Evolutionary conservation across 2,888 invertebrate species (phyloP).

Genomic region (Euproctis similis): DNA sequence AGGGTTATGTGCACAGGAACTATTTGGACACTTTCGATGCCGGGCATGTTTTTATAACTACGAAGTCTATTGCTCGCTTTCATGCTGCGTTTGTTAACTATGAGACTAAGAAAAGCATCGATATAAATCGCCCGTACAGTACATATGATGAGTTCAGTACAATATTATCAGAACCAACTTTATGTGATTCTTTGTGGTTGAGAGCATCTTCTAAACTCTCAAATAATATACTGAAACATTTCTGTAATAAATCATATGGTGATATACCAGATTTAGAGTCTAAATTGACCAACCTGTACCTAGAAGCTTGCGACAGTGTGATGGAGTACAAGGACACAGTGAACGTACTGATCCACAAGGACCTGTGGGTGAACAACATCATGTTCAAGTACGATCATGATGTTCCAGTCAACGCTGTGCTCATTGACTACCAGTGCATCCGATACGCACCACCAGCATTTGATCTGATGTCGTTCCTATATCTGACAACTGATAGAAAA

Average conservation of each 20-base stretch:
- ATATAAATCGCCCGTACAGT: slow-evolving; percentile 21
- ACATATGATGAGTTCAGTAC: slow-evolving; percentile 31
- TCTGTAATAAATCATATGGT: slow-evolving; percentile 32
- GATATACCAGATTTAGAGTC: slow-evolving; percentile 30
- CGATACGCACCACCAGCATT: slow-evolving; percentile 54
- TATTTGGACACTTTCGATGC: slow-evolving; percentile 38
- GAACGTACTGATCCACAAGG: slow-evolving; percentile 53
- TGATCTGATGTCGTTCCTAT: slow-evolving; percentile 44
- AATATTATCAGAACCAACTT: slow-evolving; percentile 33
- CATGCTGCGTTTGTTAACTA: slow-evolving; percentile 53
- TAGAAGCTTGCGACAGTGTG: slow-evolving; percentile 39
- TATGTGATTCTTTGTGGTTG: slow-evolving; percentile 41
- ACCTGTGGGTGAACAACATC: slow-evolving; percentile 58
- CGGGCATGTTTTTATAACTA: slow-evolving; percentile 32
- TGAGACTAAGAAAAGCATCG: slow-evolving; percentile 30
- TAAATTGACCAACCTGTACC: slow-evolving; percentile 26
- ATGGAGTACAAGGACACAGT: slow-evolving; percentile 34
- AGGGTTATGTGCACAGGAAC: neutral
- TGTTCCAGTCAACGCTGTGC: slow-evolving; percentile 35
- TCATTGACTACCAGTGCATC: slow-evolving; percentile 54
- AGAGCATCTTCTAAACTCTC: slow-evolving; percentile 43
- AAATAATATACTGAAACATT: slow-evolving; percentile 34
- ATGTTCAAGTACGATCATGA: slow-evolving; percentile 45
- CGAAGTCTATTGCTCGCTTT: slow-evolving; percentile 43
- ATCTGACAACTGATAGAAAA: slow-evolving; percentile 37